phyloP scores from a whole-genome alignment of 2,888 invertebrate genomes.

The Monochamus alternatus region DNA sequence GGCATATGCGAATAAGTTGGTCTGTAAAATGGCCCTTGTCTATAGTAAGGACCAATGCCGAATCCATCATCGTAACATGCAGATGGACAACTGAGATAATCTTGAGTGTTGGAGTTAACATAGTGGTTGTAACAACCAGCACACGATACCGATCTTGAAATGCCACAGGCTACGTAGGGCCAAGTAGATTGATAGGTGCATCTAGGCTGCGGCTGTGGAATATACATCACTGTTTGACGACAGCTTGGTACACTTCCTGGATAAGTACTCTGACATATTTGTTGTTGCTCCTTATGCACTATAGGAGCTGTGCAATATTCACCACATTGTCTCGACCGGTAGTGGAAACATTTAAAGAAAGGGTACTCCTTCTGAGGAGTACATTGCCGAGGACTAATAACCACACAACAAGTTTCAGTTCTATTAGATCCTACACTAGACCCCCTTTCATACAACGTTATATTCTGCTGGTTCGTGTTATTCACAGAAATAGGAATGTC shows the following conservation, averaged over 20 bases:
- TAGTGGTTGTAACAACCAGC: conserved; percentile 67
- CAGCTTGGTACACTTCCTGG: conserved; percentile 57
- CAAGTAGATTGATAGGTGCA: conserved; percentile 65
- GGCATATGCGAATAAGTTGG: conserved; percentile 59
- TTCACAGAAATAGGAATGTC: conserved; percentile 68
- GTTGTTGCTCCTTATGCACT: conserved; percentile 65
- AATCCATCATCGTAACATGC: conserved; percentile 67
- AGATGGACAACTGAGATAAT: conserved; percentile 54
- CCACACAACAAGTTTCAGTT: conserved; percentile 63
- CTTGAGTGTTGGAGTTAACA: conserved; percentile 47
- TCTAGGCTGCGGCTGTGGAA: conserved; percentile 67
- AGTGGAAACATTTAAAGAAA: conserved; percentile 66
- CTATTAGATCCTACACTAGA: neutral
- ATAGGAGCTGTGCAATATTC: conserved; percentile 64
- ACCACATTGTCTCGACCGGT: conserved; percentile 65
- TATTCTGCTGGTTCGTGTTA: conserved; percentile 68
- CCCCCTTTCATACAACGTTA: conserved; percentile 58
- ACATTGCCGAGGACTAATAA: conserved; percentile 68
- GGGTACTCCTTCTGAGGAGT: conserved; percentile 58
- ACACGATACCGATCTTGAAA: conserved; percentile 58
- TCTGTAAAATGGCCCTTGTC: conserved; percentile 65
- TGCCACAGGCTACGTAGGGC: conserved; percentile 67
- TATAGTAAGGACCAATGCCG: conserved; percentile 60
- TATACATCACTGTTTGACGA: conserved; percentile 63
- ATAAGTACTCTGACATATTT: conserved; percentile 52